phyloP scores from a whole-genome alignment of 2,797 vertebrate genomes.

The Peromyscus attwateri region DNA sequence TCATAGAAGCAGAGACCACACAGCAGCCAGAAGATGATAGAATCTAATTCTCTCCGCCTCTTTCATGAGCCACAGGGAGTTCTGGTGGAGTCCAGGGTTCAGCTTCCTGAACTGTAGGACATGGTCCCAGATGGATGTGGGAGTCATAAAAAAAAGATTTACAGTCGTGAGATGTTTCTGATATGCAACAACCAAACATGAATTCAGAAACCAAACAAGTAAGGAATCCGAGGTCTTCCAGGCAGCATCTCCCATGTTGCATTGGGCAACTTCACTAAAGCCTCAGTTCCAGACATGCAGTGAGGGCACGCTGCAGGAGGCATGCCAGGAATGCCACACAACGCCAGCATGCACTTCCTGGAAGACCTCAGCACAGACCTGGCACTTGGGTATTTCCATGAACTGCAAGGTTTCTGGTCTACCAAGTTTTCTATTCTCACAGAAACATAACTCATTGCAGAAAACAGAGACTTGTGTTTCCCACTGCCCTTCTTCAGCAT shows the following conservation, averaged over 20 bases:
- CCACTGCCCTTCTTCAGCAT: not conserved
- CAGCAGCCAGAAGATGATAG: not conserved
- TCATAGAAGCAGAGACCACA: not conserved
- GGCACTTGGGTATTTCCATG: not conserved
- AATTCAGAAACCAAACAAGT: not conserved
- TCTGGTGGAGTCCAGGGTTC: not conserved
- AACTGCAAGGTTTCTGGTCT: not conserved
- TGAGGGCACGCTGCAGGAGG: no score
- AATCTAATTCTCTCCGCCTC: not conserved
- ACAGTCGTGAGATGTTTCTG: not conserved
- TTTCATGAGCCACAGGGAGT: not conserved
- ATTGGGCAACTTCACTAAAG: not conserved
- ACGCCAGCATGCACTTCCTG: not conserved
- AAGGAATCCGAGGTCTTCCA: not conserved
- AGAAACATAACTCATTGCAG: not conserved
- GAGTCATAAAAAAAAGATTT: not conserved
- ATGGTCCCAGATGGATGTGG: no score
- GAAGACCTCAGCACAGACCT: not conserved
- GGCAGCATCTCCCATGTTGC: not conserved
- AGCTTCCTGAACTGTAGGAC: not conserved
- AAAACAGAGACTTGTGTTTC: not conserved
- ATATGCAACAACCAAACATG: not conserved
- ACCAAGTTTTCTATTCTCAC: not conserved
- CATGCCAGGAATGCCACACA: not conserved
- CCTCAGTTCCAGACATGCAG: not conserved